A percentile compares a stretch with the other conserved stretches of the same genome.
These are phyloP conservation scores for Typhlomys cinereus DNA, from an alignment of 2,113 vertebrate genomes.

Conservation along the genomic window DNA sequence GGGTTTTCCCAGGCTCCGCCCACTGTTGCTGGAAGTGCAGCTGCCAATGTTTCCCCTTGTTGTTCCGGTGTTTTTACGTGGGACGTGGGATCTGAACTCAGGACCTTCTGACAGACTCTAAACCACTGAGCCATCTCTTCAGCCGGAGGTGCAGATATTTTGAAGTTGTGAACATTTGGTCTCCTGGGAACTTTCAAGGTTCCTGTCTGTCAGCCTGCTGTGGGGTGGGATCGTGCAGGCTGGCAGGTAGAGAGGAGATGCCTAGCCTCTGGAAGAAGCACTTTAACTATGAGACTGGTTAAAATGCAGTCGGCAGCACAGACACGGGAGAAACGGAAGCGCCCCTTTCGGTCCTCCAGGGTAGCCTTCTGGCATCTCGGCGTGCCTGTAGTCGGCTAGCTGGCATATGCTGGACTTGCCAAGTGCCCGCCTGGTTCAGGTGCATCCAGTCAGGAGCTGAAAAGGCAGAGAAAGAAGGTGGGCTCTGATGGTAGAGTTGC, in stretches of 20 bases:
- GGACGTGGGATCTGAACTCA: too few species aligned
- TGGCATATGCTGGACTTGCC: background rate
- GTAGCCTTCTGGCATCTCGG: too few species aligned
- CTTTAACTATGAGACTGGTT: background rate
- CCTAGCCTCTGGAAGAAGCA: background rate
- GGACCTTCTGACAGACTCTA: too few species aligned
- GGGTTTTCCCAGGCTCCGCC: too few species aligned
- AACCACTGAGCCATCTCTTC: too few species aligned
- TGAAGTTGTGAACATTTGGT: background rate
- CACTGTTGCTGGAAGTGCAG: too few species aligned
- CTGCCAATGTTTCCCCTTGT: too few species aligned
- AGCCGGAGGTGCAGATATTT: background rate
- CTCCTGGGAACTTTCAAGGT: background rate
- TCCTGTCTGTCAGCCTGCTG: background rate
- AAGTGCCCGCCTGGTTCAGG: background rate
- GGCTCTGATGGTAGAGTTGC: background rate
- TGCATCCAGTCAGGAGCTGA: background rate
- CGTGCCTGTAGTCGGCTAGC: background rate
- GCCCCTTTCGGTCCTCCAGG: too few species aligned
- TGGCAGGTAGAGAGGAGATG: background rate
- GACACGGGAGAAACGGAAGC: too few species aligned
- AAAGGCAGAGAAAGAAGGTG: background rate
- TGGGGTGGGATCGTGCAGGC: rapidly evolving
- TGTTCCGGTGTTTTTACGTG: too few species aligned
- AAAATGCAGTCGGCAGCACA: background rate